These are phyloP conservation scores for Thomomys bottae DNA, from an alignment of 2,113 vertebrate genomes.

Conservation along the genomic window DNA sequence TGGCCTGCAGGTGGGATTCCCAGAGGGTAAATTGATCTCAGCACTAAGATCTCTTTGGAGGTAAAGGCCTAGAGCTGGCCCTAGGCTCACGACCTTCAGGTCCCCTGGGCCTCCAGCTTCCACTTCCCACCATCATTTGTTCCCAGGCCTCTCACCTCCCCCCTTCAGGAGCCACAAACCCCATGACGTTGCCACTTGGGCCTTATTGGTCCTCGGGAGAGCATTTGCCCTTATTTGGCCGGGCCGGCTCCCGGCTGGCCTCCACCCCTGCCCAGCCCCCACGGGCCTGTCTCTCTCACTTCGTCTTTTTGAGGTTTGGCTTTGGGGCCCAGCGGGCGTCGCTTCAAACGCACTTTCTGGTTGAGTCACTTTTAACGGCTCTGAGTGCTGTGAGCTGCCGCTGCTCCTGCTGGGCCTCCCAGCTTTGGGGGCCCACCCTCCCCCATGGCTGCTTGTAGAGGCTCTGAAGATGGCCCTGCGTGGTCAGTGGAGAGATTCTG, in stretches of 20 bases:
- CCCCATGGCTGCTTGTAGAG: not conserved
- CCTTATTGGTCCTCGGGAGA: conserved; percentile 71
- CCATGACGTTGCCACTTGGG: not conserved
- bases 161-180: conserved; percentile 38
- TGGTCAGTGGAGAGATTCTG: not conserved
- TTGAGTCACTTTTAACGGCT: conserved; percentile 87
- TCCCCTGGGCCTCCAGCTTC: not conserved
- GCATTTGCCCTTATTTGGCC: conserved; percentile 86
- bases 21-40: not conserved
- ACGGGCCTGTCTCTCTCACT: conserved; percentile 77
- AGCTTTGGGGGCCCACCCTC: not conserved
- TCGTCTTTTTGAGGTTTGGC: conserved; percentile 87
- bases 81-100: fast-evolving
- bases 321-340: conserved; percentile 75
- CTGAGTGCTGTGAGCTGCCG: conserved; percentile 17
- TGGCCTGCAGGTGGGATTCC: not conserved
- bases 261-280: conserved; percentile 61
- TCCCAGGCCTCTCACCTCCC: not conserved
- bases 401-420: not conserved
- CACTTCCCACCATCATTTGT: conserved; percentile 18
- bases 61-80: not conserved
- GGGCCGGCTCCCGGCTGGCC: conserved; percentile 70
- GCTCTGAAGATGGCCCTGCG: not conserved
- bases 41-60: not conserved
- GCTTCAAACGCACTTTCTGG: conserved; percentile 83